Conservation (phyloP, 2,113 vertebrate genomes). For the Caranx melampygus region DNA sequence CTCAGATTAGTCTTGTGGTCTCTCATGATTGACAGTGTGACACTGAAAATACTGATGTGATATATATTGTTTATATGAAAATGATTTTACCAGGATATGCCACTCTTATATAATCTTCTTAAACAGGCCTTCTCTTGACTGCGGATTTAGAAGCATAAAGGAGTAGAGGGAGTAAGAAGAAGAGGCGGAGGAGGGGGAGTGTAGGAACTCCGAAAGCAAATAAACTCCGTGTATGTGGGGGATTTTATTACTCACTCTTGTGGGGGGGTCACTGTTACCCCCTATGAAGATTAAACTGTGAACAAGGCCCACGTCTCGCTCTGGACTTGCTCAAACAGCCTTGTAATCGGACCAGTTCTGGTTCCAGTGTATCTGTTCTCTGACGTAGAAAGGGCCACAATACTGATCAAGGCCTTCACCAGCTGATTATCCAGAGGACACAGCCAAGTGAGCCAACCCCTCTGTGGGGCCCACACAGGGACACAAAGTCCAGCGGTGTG, state of each 20-base stretch:
- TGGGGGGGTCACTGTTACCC: conserved; percentile 40
- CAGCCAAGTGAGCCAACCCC: conserved; percentile 28
- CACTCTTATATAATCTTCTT: conserved; percentile 1
- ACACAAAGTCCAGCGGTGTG: conserved; percentile 40
- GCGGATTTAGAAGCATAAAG: background rate
- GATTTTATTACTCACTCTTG: conserved; percentile 45
- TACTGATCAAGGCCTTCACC: conserved; percentile 66
- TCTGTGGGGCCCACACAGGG: conserved; percentile 60
- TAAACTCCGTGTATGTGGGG: conserved; percentile 42
- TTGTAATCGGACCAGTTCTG: conserved; percentile 36
- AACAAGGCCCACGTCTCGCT: conserved; percentile 44
- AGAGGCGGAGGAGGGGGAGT: conserved; percentile 12
- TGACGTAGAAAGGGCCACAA: conserved; percentile 63
- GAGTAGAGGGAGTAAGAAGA: conserved; percentile 14
- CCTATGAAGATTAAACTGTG: conserved; percentile 38
- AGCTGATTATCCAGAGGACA: conserved; percentile 66
- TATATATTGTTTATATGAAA: background rate
- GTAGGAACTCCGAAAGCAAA: conserved; percentile 54
- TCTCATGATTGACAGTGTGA: conserved; percentile 41
- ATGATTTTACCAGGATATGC: background rate
- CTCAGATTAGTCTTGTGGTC: conserved; percentile 32
- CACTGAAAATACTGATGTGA: background rate
- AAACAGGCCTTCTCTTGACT: conserved; percentile 32
- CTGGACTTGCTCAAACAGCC: conserved; percentile 51
- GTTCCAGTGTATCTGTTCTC: conserved; percentile 54